These are phyloP conservation scores for Ispidina picta DNA, from an alignment of 2,797 vertebrate genomes.

Conservation along the genomic window DNA sequence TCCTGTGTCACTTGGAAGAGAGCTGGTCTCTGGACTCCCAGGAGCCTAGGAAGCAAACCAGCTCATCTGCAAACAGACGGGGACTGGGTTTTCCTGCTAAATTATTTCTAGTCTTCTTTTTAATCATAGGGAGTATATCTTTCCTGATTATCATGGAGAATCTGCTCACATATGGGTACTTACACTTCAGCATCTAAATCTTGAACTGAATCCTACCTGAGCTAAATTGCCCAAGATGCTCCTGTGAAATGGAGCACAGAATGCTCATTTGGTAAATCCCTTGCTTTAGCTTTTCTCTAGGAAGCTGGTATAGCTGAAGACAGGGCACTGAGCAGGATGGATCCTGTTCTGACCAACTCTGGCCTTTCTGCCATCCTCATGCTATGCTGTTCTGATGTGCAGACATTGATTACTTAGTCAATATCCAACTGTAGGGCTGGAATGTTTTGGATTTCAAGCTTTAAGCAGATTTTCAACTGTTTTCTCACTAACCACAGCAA, in stretches of 20 bases:
- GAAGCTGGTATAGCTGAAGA: not conserved
- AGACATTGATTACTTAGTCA: not conserved
- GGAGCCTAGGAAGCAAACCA: not conserved
- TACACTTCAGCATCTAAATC: not conserved
- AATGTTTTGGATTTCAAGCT: not conserved
- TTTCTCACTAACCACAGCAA: not conserved
- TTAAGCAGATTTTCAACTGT: not conserved
- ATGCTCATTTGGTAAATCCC: not conserved
- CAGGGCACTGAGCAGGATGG: not conserved
- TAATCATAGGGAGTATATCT: fast-evolving
- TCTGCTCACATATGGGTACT: not conserved
- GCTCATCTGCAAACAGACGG: not conserved
- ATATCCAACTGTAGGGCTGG: fast-evolving
- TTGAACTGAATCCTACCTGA: not conserved
- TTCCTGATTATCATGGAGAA: not conserved
- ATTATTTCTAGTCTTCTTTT: not conserved
- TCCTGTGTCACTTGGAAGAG: not conserved
- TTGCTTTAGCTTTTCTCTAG: not conserved
- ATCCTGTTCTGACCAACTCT: not conserved
- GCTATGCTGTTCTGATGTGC: not conserved
- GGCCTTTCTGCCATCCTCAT: not conserved
- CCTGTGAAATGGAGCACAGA: not conserved
- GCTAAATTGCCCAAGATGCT: not conserved
- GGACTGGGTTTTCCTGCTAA: not conserved
- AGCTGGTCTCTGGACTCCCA: not conserved